phyloP scores from a whole-genome alignment of 2,797 vertebrate species.

The Gymnothorax reevesii region DNA sequence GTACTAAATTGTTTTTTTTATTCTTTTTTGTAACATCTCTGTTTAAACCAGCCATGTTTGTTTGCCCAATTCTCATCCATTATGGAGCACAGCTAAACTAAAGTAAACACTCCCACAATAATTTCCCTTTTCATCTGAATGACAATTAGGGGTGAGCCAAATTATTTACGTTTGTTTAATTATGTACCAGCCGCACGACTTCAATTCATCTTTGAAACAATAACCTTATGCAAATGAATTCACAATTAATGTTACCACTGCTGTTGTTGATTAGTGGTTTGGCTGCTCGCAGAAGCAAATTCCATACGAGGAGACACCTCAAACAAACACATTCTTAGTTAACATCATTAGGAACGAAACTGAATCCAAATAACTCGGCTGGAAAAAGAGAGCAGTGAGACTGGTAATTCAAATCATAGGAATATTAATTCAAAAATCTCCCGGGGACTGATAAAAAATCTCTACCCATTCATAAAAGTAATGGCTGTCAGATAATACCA shows the following conservation, averaged over 20 bases:
- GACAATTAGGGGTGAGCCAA: constrained; percentile 36
- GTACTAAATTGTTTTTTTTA: not conserved
- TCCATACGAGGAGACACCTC: constrained; percentile 35
- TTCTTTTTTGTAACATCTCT: constrained; percentile 19
- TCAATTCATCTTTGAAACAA: constrained; percentile 44
- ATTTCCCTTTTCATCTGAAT: constrained; percentile 36
- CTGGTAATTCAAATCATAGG: constrained; percentile 49
- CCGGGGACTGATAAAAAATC: constrained; percentile 38
- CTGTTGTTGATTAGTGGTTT: constrained; percentile 15
- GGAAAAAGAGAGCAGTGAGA: constrained; percentile 8
- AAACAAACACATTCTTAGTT: constrained; percentile 46
- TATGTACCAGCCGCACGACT: constrained; percentile 38
- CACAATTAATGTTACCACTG: constrained; percentile 29
- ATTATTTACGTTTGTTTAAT: constrained; percentile 47
- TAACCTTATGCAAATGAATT: constrained; percentile 37
- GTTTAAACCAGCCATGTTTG: constrained; percentile 42
- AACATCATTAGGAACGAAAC: constrained; percentile 38
- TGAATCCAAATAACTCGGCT: constrained; percentile 15
- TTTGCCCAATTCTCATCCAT: constrained; percentile 19
- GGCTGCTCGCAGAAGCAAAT: constrained; percentile 29
- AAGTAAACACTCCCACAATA: constrained; percentile 35
- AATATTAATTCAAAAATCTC: constrained; percentile 45
- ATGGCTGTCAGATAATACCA: constrained; percentile 61
- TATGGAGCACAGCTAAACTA: not conserved
- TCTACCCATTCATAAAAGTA: constrained; percentile 52